A percentile compares a stretch with the other conserved stretches of the same genome.
These are phyloP conservation scores for Melanotaenia boesemani DNA, from an alignment of 2,797 vertebrate species.

Conservation along the genomic window DNA sequence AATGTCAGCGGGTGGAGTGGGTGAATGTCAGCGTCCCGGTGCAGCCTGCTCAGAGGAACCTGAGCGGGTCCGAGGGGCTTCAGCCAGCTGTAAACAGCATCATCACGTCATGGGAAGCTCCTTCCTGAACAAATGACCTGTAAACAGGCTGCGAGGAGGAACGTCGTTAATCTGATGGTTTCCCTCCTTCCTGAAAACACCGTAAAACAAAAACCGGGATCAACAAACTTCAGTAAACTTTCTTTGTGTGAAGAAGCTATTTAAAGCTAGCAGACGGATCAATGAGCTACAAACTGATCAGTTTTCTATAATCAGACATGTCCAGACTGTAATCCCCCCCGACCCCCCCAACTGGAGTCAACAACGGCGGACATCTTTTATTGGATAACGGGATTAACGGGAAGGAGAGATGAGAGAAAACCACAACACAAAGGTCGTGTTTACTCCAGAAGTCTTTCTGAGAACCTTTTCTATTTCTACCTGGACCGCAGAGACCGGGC, in stretches of 20 bases:
- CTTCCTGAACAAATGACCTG: too few relatives aligned
- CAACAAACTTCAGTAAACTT: too few relatives aligned
- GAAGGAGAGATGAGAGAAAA: not conserved
- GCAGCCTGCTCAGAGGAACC: not conserved
- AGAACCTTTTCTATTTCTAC: not conserved
- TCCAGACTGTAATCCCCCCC: constrained; percentile 18
- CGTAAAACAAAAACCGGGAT: too few relatives aligned
- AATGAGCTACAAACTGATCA: not conserved
- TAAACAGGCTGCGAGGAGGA: too few relatives aligned
- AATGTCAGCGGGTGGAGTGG: too few relatives aligned
- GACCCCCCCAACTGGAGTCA: not conserved
- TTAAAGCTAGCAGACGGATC: not conserved
- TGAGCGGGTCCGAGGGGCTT: not conserved
- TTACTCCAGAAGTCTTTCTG: not conserved
- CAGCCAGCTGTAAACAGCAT: not conserved
- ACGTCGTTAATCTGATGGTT: too few relatives aligned
- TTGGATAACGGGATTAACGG: constrained; percentile 61
- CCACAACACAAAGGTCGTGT: not conserved
- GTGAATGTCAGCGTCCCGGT: constrained; percentile 26
- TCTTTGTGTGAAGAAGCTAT: too few relatives aligned
- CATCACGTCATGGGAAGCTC: too few relatives aligned
- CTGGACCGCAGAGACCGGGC: too few relatives aligned
- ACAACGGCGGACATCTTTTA: constrained; percentile 49
- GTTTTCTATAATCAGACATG: constrained; percentile 12
- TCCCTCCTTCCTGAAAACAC: too few relatives aligned